Base-by-base conservation (phyloP, 1,140 invertebrate species). In the Lerema accius region DNA sequence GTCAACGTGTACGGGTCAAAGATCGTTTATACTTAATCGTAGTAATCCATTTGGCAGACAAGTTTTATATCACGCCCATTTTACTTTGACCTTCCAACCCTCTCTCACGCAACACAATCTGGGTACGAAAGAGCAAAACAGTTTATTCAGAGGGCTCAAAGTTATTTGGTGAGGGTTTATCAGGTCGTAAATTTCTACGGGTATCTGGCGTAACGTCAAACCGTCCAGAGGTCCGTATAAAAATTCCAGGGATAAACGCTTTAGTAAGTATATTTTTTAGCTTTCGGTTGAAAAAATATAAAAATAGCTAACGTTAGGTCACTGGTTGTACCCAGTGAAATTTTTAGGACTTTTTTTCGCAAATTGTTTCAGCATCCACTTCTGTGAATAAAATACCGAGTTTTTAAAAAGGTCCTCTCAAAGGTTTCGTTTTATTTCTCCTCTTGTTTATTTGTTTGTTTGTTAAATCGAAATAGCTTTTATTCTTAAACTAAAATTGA, bases 31-130 rank as follows among this genome's bases (percentile, higher is more conserved):
- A 77, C 77, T 81, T 88, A 86, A 85, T 82, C 81, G 78, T 65
- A 68, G 78, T 89, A 86, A 89, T 89, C 84, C 82, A 82, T 89
- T 86, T 80, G 75, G 73, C 71, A 84, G 82, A 83, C 84, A 83
- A 84, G 76, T 84, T 84, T 78, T 76, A 80, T 68, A 77, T 69
- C 58, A 35, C 60, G 64, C 32, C 80, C 80, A 79, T 23, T 70
- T 46, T 76, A 77, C 46, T 49, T 51, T 71, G 86, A 83, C 67
- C 80, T 62, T 42, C 39, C 50, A 28, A 15, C 19, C 28, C 23
- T 59, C 43, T 59, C 56, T 23, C 11, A 39, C 32, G 37, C 55
- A 53, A 46, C 51, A 58, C 59, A 48, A 56, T 46, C 7, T 42
- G 11, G 53, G 26, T 35, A 11, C 16, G 42, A 42, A 56, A 50